A percentile compares a stretch with the other conserved stretches of the same genome.
Evolutionary conservation across 2,797 vertebrate species (phyloP).

Genomic region (Sebastes hubbsi): DNA sequence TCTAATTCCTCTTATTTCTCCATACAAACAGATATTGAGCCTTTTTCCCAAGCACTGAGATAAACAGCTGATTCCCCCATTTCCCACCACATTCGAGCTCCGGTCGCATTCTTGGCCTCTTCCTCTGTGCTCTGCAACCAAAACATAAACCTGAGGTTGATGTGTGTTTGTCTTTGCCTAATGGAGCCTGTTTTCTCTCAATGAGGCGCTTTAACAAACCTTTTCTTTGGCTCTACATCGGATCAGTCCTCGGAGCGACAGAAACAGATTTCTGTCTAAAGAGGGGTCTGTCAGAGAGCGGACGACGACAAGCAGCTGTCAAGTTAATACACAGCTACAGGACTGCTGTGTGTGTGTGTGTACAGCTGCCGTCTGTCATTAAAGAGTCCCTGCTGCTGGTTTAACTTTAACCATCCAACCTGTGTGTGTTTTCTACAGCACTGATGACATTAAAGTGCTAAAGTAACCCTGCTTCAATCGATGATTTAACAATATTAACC

Average conservation of each 20-base stretch:
- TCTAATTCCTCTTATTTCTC: neutral
- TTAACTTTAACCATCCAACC: neutral
- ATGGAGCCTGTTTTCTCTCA: slow-evolving; percentile 36
- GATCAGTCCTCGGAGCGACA: neutral
- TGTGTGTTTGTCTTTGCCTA: slow-evolving; percentile 40
- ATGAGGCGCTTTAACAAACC: slow-evolving; percentile 21
- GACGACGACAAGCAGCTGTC: slow-evolving; percentile 1
- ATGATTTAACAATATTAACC: neutral
- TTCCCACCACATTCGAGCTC: slow-evolving; percentile 23
- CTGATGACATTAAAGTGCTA: neutral
- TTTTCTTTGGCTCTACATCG: slow-evolving; percentile 44
- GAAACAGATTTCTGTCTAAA: neutral
- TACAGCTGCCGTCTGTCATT: slow-evolving; percentile 36
- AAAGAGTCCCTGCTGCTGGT: slow-evolving; percentile 32
- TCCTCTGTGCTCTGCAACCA: slow-evolving; percentile 9
- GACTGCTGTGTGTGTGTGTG: neutral
- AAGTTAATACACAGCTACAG: neutral
- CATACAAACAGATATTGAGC: slow-evolving; percentile 8
- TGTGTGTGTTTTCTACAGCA: neutral
- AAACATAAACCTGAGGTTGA: slow-evolving; percentile 43
- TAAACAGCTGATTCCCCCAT: slow-evolving; percentile 16
- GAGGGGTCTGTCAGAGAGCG: neutral
- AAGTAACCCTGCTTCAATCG: neutral
- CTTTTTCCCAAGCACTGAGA: neutral
- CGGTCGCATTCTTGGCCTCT: slow-evolving; percentile 15